Conservation (phyloP, 2,113 vertebrate genomes). For the Diphyllodes magnificus region DNA sequence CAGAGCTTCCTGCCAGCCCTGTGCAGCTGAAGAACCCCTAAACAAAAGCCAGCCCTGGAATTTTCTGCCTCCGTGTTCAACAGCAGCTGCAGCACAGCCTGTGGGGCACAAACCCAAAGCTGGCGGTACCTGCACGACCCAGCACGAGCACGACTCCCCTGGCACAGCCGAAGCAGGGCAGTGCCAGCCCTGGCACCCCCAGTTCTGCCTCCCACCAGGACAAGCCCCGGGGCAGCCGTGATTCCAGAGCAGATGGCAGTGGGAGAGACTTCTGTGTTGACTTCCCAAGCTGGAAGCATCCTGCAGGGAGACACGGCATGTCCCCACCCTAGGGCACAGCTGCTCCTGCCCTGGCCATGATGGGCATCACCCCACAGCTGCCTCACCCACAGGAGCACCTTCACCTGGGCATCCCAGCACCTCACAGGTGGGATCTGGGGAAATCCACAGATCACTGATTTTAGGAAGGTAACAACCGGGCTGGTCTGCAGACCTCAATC, state of each 20-base stretch:
- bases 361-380: neutral
- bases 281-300: neutral
- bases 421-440: rapidly evolving
- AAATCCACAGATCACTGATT: rapidly evolving
- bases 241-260: neutral
- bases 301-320: rapidly evolving
- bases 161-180: neutral
- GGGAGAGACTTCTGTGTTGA: rapidly evolving
- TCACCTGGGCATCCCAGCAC: neutral
- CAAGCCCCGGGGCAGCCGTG: neutral
- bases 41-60: neutral
- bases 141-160: rapidly evolving
- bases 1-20: neutral
- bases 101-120: neutral
- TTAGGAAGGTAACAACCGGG: rapidly evolving
- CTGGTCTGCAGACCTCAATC: rapidly evolving
- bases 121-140: rapidly evolving
- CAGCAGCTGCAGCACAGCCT: neutral
- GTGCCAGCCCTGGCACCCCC: neutral
- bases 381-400: rapidly evolving
- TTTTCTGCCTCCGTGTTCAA: neutral
- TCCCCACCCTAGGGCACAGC: rapidly evolving
- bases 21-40: neutral
- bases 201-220: neutral
- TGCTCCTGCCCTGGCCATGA: rapidly evolving